Evolutionary conservation across 2,888 invertebrate genomes (phyloP).

Genomic region (Agonopterix heracliana): DNA sequence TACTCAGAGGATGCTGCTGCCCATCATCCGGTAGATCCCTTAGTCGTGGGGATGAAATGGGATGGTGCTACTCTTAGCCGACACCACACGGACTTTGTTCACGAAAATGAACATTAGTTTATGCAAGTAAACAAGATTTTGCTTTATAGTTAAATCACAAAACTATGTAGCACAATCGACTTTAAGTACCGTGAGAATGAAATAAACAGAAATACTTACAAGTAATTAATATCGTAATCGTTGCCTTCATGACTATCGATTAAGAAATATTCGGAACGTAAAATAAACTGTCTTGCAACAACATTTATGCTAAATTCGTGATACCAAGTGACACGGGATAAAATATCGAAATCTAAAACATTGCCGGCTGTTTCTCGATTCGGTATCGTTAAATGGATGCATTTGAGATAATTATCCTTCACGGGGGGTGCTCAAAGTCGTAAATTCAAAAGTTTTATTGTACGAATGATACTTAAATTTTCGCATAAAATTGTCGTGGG

Average conservation of each 20-base stretch:
- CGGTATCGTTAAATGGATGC: constrained; percentile 39
- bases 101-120: too few relatives aligned
- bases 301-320: constrained; percentile 23
- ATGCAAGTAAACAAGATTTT: too few relatives aligned
- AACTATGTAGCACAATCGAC: too few relatives aligned
- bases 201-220: constrained; percentile 16
- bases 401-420: constrained; percentile 52
- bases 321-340: constrained; percentile 24
- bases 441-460: constrained; percentile 58
- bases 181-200: not conserved
- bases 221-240: constrained; percentile 22
- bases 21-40: too few relatives aligned
- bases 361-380: constrained; percentile 27
- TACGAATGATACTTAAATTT: constrained; percentile 45
- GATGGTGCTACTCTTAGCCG: too few relatives aligned
- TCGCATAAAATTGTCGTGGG: constrained; percentile 59
- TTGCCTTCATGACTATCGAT: constrained; percentile 18
- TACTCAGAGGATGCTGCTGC: too few relatives aligned
- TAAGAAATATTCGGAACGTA: constrained; percentile 19
- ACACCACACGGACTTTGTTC: too few relatives aligned
- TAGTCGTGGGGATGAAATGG: too few relatives aligned
- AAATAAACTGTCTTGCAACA: constrained; percentile 13
- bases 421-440: constrained; percentile 41
- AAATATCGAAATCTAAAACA: constrained; percentile 29
- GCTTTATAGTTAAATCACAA: too few relatives aligned